phyloP scores from a whole-genome alignment of 2,797 vertebrate genomes.

The Florisuga fusca region DNA sequence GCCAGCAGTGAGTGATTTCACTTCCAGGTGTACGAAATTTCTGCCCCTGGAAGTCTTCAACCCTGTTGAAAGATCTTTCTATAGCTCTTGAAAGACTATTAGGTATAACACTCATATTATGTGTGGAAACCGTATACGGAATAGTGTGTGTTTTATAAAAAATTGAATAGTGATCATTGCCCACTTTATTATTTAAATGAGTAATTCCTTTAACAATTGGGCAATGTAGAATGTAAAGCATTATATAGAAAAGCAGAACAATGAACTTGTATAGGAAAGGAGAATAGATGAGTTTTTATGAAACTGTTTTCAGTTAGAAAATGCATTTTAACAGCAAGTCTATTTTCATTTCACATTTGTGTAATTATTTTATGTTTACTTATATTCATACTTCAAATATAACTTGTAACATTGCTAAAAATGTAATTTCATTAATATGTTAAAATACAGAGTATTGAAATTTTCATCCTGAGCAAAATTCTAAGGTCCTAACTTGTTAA shows the following conservation, averaged over 20 bases:
- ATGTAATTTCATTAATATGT: background rate
- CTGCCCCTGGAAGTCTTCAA: background rate
- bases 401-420: background rate
- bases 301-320: background rate
- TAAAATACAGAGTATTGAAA: background rate
- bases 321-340: background rate
- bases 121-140: background rate
- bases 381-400: background rate
- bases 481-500: background rate
- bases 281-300: background rate
- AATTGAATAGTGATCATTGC: background rate
- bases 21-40: background rate
- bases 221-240: background rate
- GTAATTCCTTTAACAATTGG: background rate
- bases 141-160: background rate
- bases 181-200: background rate
- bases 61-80: background rate
- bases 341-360: background rate
- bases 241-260: background rate
- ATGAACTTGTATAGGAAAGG: background rate
- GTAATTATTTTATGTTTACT: background rate
- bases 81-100: background rate
- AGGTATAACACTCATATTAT: background rate
- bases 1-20: background rate
- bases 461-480: background rate